Evolutionary conservation across 2,797 vertebrate species (phyloP), one percentile per base, ranked within the genome.

Genomic region (Ara ararauna): DNA sequence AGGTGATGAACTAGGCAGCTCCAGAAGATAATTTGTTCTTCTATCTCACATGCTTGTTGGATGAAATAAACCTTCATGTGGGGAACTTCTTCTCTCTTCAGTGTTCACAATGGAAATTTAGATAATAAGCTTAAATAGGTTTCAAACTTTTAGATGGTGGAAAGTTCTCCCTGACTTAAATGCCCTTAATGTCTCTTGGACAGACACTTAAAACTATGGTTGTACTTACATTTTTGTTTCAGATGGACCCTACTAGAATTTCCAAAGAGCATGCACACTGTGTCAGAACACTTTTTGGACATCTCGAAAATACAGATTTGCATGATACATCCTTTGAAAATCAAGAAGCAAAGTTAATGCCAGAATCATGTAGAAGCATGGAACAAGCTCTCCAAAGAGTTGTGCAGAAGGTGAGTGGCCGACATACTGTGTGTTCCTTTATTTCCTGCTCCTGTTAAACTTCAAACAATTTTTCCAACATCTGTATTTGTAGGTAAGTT

Each of bases 211-310:
- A 64, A 68, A 58, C 26, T 82, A 9, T 93, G 58, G 7, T 82
- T 92, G 17, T 93, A 20, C 42, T 94, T 87, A 7, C 75, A 50
- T 50, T 68, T 93, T 72, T 95, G 11, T 93, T 96, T 90, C 95
- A 98, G 98, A 98, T 98, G 98, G 98, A 98, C 72, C 97, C 97
- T 91, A 97, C 97, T 45, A 97, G 98, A 94, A 96, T 98, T 96
- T 98, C 98, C 51, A 98, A 98, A 95, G 98, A 98, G 44, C 97
- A 98, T 0, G 94, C 97, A 36, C 96, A 97, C 73, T 98, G 98
- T 94, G 97, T 98, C 89, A 97, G 97, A 75, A 97, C 97, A 56
- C 97, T 98, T 88, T 95, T 98, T 93, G 97, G 96, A 86, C 97
- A 97, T 51, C 97, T 95, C 13, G 97, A 97, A 93, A 97, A 91